Base-by-base conservation (phyloP, 2,113 vertebrate genomes). In the Gallinago undulata region DNA sequence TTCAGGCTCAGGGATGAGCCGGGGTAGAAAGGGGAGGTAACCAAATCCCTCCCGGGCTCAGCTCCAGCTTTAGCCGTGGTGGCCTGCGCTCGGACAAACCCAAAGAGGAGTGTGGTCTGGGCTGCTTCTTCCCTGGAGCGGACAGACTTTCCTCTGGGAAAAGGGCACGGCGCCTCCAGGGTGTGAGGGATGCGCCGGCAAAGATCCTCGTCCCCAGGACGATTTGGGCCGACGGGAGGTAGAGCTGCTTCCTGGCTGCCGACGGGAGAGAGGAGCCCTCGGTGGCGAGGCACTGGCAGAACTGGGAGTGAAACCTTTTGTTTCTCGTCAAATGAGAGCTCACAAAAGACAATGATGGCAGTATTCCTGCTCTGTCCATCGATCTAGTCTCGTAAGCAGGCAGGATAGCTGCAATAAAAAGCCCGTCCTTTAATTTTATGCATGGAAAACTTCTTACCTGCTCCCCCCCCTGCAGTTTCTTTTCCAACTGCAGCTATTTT, bases 381-480 rank as follows among this genome's bases (percentile, higher is more conserved):
- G 88, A 95, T 95, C 96, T 69, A n/a, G 68, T 11, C 30, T 57
- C 60, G 68, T 41, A 62, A 88, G 21, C 72, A 74, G 90, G 83
- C 83, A 31, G 30, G 76, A 68, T n/a, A 92, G 80, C 95, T 57
- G 96, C 95, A 86, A 89, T 81, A 57, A 96, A 81, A 92, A 81
- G 76, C 90, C 77, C 0, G 7, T 73, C 92, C 89, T 95, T 94
- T 96, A 90, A 96, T 97, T 97, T 97, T 95, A 96, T 97, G 95
- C 96, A 95, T 93, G 96, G 92, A 93, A 78, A 94, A 95, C 90
- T 96, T 93, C 87, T 94, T 97, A 95, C 96, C 96, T 97, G 94
- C 89, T 47, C 81, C 51, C 75, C 35, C 77, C 63, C 81, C 90
- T 1, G 41, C 83, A 39, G 83, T 15, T 96, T 77, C 88, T 90